Evolutionary conservation across 1,140 invertebrate species (phyloP).

Genomic region (Dreissena polymorpha): DNA sequence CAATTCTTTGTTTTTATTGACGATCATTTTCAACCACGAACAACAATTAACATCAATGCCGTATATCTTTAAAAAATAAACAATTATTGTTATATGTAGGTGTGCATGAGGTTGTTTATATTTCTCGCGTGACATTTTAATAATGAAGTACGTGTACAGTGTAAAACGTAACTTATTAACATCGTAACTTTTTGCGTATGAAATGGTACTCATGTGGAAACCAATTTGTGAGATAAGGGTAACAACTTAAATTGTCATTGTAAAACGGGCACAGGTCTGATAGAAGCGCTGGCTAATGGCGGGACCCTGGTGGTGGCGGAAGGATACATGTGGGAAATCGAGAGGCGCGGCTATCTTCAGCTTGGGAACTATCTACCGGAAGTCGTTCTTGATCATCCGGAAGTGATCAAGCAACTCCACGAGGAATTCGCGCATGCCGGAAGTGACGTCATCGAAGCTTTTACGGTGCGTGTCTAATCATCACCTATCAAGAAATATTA

Average conservation of each 20-base stretch:
- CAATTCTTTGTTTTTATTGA: no score
- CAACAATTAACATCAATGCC: no score
- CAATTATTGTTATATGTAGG: no score
- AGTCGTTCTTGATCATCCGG: conserved; percentile 70
- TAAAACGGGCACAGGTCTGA: conserved; percentile 50
- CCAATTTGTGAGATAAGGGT: no score
- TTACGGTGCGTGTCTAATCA: conserved; percentile 60
- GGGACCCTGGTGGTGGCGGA: conserved; percentile 67
- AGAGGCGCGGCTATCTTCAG: conserved; percentile 67
- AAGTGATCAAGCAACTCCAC: conserved; percentile 59
- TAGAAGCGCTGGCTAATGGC: conserved; percentile 56
- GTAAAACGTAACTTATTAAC: no score
- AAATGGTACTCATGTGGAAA: no score
- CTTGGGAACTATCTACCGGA: conserved; percentile 67
- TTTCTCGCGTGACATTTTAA: no score
- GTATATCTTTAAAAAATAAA: no score
- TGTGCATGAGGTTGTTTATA: no score
- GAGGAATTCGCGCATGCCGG: conserved; percentile 72
- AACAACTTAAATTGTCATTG: neutral
- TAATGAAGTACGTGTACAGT: no score
- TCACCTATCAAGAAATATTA: neutral
- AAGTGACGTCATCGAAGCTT: conserved; percentile 71
- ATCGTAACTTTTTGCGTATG: no score
- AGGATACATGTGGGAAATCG: conserved; percentile 72
- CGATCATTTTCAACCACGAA: no score